These are phyloP conservation scores for Ochotona princeps DNA, from an alignment of 2,113 vertebrate genomes.

Conservation along the genomic window DNA sequence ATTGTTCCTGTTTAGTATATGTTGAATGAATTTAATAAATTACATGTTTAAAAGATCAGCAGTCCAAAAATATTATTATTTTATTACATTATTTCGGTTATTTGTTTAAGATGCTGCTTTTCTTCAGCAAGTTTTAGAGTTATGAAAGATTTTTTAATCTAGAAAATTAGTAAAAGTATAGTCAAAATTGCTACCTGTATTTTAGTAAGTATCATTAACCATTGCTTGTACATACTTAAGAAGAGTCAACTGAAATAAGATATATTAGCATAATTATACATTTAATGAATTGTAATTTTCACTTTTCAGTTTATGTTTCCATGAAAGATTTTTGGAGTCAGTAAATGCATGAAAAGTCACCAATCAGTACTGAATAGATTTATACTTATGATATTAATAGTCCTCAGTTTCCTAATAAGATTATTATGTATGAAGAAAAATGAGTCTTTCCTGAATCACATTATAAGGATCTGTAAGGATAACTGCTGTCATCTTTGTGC, in stretches of 20 bases:
- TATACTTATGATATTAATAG: neutral
- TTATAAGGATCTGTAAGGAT: neutral
- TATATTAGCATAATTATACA: neutral
- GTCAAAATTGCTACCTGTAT: neutral
- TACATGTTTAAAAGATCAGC: neutral
- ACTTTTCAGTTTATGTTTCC: constrained; percentile 12
- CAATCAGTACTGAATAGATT: neutral
- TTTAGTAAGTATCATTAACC: constrained; percentile 19
- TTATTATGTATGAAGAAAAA: neutral
- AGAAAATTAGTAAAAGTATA: neutral
- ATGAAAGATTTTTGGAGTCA: neutral
- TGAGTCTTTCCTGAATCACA: neutral
- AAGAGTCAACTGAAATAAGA: neutral
- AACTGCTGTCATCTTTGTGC: neutral
- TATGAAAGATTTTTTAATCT: neutral
- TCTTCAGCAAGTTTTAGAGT: neutral
- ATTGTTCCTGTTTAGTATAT: neutral
- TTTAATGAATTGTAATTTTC: neutral
- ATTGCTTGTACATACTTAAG: constrained; percentile 17
- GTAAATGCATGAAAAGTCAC: neutral
- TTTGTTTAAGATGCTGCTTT: neutral
- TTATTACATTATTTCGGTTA: neutral
- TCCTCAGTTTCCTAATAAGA: constrained; percentile 8
- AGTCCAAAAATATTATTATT: neutral
- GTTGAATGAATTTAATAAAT: neutral